These are phyloP conservation scores for Apis dorsata DNA, from an alignment of 1,140 invertebrate genomes.

Conservation along the genomic window DNA sequence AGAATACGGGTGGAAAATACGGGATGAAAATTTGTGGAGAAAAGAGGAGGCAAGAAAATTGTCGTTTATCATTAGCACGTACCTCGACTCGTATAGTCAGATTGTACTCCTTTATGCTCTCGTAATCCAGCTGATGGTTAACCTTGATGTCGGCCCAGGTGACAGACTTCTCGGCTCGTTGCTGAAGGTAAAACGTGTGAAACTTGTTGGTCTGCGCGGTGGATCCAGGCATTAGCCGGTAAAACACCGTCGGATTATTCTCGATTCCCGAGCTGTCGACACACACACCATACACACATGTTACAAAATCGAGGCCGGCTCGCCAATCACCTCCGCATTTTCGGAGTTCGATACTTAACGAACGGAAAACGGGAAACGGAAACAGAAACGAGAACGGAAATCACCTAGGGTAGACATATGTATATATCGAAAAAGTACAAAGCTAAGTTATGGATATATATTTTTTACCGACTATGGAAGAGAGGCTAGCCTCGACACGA, in stretches of 20 bases:
- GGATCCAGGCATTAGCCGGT: conserved; percentile 95
- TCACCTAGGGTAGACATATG: conserved; percentile 59
- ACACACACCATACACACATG: conserved; percentile 66
- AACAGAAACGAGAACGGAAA: conserved; percentile 78
- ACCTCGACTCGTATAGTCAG: conserved; percentile 97
- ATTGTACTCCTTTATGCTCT: conserved; percentile 97
- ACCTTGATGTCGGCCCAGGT: conserved; percentile 98
- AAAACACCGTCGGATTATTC: conserved; percentile 96
- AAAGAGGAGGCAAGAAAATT: not conserved
- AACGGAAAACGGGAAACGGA: conserved; percentile 67
- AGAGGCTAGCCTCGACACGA: conserved; percentile 57
- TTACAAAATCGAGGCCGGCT: conserved; percentile 43
- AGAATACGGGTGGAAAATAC: not conserved
- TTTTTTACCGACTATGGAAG: conserved; percentile 33
- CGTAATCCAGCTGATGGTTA: conserved; percentile 96
- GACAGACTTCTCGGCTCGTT: conserved; percentile 92
- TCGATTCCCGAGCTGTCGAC: conserved; percentile 94
- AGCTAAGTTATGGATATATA: not conserved
- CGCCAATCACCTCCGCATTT: conserved; percentile 19
- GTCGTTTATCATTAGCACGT: conserved; percentile 69
- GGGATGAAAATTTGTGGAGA: not conserved
- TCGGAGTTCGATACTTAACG: conserved; percentile 57
- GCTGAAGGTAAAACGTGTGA: conserved; percentile 97
- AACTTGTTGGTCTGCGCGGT: conserved; percentile 97
- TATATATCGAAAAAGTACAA: conserved; percentile 44